These are phyloP conservation scores for Psittacula derbiana DNA, from an alignment of 2,797 vertebrate species.

Conservation along the genomic window DNA sequence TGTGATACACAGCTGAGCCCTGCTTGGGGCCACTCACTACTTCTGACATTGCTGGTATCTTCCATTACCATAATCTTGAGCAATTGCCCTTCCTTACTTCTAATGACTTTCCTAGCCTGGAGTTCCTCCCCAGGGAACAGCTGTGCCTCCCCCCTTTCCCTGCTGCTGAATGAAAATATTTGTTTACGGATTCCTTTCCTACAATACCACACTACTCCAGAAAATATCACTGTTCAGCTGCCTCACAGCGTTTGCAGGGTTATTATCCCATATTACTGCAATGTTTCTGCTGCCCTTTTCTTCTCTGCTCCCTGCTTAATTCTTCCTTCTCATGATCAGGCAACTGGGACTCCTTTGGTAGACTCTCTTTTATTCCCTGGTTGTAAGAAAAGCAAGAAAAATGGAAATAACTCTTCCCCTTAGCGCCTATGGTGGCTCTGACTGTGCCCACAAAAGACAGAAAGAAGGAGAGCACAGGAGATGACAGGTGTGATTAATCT, in stretches of 20 bases:
- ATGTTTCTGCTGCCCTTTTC: not conserved
- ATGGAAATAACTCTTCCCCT: not conserved
- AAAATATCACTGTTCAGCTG: not conserved
- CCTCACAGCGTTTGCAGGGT: not conserved
- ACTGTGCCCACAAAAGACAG: not conserved
- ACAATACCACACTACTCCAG: not conserved
- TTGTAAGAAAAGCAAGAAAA: not conserved
- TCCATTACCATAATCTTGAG: not conserved
- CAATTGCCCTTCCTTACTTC: not conserved
- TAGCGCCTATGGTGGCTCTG: not conserved
- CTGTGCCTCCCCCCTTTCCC: not conserved
- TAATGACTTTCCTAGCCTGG: not conserved
- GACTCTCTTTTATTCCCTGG: not conserved
- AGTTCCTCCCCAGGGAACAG: not conserved
- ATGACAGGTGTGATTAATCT: not conserved
- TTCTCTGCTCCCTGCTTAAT: not conserved
- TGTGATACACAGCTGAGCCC: not conserved
- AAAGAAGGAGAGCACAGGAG: not conserved
- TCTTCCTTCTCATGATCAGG: not conserved
- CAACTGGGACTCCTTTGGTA: not conserved
- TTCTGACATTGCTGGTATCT: not conserved
- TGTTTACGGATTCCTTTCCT: not conserved
- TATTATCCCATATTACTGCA: not conserved
- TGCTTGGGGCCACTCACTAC: rapidly evolving
- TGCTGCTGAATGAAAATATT: not conserved